Conservation (phyloP, 1,140 invertebrate genomes). For the Papilio polyxenes region DNA sequence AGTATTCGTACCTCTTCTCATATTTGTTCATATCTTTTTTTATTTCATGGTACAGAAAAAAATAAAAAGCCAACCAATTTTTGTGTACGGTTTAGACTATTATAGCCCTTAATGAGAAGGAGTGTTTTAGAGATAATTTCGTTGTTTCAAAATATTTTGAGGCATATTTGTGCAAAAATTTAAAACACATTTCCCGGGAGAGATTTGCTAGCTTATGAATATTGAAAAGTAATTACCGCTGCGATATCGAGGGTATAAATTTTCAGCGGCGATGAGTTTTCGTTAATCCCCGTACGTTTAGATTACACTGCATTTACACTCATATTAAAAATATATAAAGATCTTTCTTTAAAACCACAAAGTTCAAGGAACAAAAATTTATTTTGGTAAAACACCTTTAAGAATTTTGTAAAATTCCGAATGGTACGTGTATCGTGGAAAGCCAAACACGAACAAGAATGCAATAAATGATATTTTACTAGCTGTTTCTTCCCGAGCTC, state of each 20-base stretch:
- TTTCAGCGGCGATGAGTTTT: slow-evolving; percentile 31
- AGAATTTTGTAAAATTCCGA: too few species aligned
- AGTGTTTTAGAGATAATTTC: background rate
- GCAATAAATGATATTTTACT: background rate
- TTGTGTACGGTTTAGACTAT: background rate
- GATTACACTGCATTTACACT: slow-evolving; percentile 19
- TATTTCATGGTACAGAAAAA: background rate
- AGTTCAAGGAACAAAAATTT: too few species aligned
- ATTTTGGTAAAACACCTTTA: too few species aligned
- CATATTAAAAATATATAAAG: slow-evolving; percentile 12
- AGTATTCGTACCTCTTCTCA: too few species aligned
- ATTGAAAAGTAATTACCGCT: slow-evolving; percentile 36
- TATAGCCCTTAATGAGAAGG: background rate
- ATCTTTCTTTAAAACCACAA: background rate
- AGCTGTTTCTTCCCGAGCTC: background rate
- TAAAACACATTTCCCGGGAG: slow-evolving; percentile 19
- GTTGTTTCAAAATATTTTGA: background rate
- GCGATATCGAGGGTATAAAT: slow-evolving; percentile 32
- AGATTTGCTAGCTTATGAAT: slow-evolving; percentile 29
- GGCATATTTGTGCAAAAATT: slow-evolving; percentile 29
- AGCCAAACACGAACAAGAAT: background rate
- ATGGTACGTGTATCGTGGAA: background rate
- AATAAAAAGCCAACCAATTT: background rate
- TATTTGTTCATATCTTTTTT: background rate
- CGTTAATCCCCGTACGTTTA: slow-evolving; percentile 31